phyloP scores from a whole-genome alignment of 2,113 vertebrate species.

The Epinephelus fuscoguttatus region DNA sequence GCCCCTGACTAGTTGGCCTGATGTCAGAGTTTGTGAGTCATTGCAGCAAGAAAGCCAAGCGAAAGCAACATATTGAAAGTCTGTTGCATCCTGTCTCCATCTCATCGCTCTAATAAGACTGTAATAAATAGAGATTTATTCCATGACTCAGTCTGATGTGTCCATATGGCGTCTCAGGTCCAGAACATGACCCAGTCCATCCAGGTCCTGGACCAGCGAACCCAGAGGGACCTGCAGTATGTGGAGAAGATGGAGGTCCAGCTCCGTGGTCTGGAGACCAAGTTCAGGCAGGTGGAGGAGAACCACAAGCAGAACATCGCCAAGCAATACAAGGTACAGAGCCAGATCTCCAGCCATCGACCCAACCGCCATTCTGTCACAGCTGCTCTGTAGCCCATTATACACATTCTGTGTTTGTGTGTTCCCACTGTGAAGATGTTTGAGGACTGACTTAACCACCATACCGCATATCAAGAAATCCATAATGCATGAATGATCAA shows the following conservation, averaged over 20 bases:
- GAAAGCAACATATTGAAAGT: conserved; percentile 56
- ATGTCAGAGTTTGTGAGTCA: conserved; percentile 63
- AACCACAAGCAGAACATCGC: conserved; percentile 98
- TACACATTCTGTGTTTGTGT: conserved; percentile 43
- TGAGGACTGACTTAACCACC: conserved; percentile 6
- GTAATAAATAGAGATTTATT: not conserved
- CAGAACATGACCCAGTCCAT: conserved; percentile 99
- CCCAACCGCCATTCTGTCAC: conserved; percentile 46
- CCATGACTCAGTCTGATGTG: not conserved
- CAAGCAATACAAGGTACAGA: conserved; percentile 97
- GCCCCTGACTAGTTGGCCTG: conserved; percentile 60
- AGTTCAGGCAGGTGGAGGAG: conserved; percentile 98
- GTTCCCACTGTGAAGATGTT: conserved; percentile 28
- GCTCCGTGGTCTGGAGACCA: conserved; percentile 96
- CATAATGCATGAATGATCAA: conserved; percentile 35
- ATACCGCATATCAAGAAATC: conserved; percentile 4
- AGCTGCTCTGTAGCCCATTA: conserved; percentile 38
- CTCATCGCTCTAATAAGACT: not conserved
- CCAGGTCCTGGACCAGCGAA: conserved; percentile 97
- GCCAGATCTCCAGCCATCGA: conserved; percentile 18
- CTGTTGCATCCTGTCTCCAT: conserved; percentile 38
- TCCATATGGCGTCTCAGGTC: conserved; percentile 85
- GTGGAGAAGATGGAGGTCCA: conserved; percentile 99
- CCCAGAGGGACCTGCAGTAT: conserved; percentile 96
- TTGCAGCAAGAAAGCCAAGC: conserved; percentile 14